A percentile compares a stretch with the other conserved stretches of the same genome.
These are phyloP conservation scores for Hesperia comma DNA, from an alignment of 2,888 invertebrate genomes.

Conservation along the genomic window DNA sequence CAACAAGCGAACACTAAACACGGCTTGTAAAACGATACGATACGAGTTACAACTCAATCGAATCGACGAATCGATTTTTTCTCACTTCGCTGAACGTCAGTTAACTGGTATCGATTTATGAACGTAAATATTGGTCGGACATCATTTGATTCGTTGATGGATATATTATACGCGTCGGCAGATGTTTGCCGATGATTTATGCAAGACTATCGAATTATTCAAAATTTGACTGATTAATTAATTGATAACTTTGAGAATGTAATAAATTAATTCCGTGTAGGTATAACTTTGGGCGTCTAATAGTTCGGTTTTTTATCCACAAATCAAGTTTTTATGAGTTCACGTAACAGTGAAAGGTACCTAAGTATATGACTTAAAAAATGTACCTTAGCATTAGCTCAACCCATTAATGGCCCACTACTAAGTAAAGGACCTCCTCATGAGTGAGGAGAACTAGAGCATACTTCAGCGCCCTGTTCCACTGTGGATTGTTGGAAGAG, in stretches of 20 bases:
- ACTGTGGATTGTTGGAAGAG: no score
- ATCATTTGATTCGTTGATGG: conserved; percentile 24
- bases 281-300: no score
- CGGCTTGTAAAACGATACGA: conserved; percentile 33
- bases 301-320: no score
- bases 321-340: no score
- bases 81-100: conserved; percentile 35
- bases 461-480: no score
- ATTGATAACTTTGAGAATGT: neutral
- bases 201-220: neutral
- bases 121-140: conserved; percentile 26
- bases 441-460: no score
- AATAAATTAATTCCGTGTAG: no score
- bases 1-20: conserved; percentile 24
- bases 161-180: conserved; percentile 22
- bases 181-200: conserved; percentile 16
- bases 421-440: no score
- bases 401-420: no score
- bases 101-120: conserved; percentile 39
- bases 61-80: conserved; percentile 37
- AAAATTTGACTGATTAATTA: neutral
- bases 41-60: conserved; percentile 37
- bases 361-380: no score
- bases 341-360: no score
- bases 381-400: no score